Percentiles rank a stretch among this genome's conserved stretches.
Conservation (phyloP, 30 jellyfish, hydroid and myxozoan species). For the Pelagia noctiluca region DNA sequence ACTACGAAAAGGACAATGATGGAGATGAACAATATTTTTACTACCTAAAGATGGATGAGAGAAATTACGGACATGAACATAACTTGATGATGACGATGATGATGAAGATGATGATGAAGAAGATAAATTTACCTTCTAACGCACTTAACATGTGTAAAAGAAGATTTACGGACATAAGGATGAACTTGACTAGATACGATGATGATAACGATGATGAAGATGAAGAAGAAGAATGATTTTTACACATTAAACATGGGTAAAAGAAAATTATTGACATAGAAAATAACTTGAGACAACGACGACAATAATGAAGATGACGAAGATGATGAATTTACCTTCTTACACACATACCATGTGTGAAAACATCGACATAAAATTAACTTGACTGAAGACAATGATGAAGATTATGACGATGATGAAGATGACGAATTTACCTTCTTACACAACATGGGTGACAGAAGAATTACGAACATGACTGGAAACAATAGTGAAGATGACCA, state of each 20-base stretch:
- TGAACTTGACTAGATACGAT: background rate
- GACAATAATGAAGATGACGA: conserved; percentile 10
- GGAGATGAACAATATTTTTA: too few species aligned
- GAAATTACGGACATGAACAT: background rate
- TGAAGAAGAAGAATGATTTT: background rate
- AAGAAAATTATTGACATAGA: background rate
- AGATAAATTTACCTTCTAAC: background rate
- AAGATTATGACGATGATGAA: background rate
- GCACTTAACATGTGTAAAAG: too few species aligned
- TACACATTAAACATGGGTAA: background rate
- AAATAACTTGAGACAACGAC: background rate
- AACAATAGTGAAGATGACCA: background rate
- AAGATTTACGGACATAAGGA: background rate
- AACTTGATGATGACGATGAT: background rate
- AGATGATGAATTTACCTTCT: too few species aligned
- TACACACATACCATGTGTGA: too few species aligned
- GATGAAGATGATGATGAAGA: background rate
- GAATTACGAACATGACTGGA: background rate
- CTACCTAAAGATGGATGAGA: too few species aligned
- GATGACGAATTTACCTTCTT: too few species aligned
- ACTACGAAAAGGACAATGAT: background rate
- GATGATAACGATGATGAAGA: background rate
- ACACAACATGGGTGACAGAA: background rate
- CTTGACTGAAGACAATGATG: background rate
- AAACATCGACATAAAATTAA: too few species aligned